phyloP scores from a whole-genome alignment of 2,797 vertebrate species.

The Sebastes kiyomatsui region DNA sequence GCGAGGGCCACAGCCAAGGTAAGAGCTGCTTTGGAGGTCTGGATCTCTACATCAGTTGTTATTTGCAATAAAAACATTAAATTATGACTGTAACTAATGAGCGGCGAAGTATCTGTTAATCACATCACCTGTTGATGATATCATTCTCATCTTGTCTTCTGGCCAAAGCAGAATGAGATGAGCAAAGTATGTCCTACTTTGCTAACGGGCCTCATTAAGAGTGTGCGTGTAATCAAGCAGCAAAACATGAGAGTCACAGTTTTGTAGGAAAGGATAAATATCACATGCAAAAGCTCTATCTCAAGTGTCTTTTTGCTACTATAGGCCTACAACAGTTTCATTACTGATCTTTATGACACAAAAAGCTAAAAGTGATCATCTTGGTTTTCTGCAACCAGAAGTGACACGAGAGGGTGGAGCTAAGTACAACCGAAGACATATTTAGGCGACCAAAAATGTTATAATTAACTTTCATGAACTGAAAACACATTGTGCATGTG shows the following conservation, averaged over 20 bases:
- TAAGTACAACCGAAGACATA: too few species aligned
- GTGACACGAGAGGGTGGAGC: too few species aligned
- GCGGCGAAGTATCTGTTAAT: constrained; percentile 6
- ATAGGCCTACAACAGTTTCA: background rate
- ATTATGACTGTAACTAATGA: constrained; percentile 3
- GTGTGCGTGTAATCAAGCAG: constrained; percentile 5
- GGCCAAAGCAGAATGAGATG: background rate
- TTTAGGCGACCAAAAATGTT: too few species aligned
- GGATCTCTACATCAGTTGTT: background rate
- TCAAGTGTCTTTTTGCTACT: background rate
- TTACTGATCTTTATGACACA: background rate
- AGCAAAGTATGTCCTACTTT: background rate
- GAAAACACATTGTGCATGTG: fast-evolving
- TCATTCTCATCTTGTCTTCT: constrained; percentile 9
- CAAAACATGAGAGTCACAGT: background rate
- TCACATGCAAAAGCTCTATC: background rate
- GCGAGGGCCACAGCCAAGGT: constrained; percentile 99
- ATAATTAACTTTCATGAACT: too few species aligned
- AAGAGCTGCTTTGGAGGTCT: constrained; percentile 49
- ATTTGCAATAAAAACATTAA: background rate
- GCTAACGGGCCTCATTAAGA: constrained; percentile 36
- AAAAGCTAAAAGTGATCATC: background rate
- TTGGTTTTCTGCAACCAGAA: too few species aligned
- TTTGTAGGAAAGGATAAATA: background rate
- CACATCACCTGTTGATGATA: background rate